Evolutionary conservation across 2,113 vertebrate species (phyloP), one percentile per base, ranked within the genome.

Genomic region (Neotragus moschatus): DNA sequence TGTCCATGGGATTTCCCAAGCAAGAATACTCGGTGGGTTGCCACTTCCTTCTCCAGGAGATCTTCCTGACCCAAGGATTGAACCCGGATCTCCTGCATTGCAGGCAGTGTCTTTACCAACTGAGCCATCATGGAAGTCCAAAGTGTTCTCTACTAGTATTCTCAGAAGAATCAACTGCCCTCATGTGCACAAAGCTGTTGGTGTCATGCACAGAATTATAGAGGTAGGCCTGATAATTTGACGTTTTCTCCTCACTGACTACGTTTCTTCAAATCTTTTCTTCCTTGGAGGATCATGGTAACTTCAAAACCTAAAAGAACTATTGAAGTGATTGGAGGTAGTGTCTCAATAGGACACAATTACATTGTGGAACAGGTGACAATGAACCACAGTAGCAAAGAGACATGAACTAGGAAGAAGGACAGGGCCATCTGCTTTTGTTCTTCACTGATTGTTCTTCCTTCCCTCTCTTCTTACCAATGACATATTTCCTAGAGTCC

Each of bases 81-180:
- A 70, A 70, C n/a, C n/a, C 0, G 0, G 17, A 70, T 36, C n/a
- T 70, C 63, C 17, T 21, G 63, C n/a, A 36, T 9, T 70, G 17
- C 8, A 36, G 63, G 63, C 17, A 70, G 63, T 36, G 21, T 36
- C n/a, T 70, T 70, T 70, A 36, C 63, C 17, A 70, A 36, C 63
- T 21, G 17, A 70, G n/a, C 4, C n/a, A 70, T 36, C n/a, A 70
- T 5, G 63, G n/a, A 10, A 70, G n/a, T 21, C 63, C 63, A 36
- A 70, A 70, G 63, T 36, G 17, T 70, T 21, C 58, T 88, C 66
- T 92, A 5, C 4, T 15, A 47, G 55, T 73, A 26, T 60, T 80
- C 61, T 94, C 49, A 87, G 49, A 47, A 86, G 49, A 84, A 91
- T 55, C n/a, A 82, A 7, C 61, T 61, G 10, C 87, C 33, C 17